These are phyloP conservation scores for Synergus itoensis DNA, from an alignment of 2,888 invertebrate species.

Conservation along the genomic window DNA sequence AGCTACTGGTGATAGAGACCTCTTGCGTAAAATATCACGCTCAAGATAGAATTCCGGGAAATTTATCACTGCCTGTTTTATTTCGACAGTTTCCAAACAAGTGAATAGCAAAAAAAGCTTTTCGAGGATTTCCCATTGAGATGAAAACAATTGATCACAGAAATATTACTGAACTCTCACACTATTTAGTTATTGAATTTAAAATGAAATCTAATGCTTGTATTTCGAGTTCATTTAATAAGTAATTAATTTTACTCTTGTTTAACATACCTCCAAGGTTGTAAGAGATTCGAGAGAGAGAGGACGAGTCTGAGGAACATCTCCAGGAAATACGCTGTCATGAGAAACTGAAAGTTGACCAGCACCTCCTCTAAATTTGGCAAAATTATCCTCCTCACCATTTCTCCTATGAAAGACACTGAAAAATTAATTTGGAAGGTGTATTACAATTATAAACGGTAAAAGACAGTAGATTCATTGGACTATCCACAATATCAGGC, in stretches of 20 bases:
- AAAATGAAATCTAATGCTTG: background rate
- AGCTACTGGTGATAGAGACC: conserved; percentile 31
- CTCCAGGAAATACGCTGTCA: conserved; percentile 94
- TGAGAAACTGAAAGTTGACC: conserved; percentile 90
- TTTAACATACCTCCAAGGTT: conserved; percentile 71
- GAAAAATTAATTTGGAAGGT: conserved; percentile 53
- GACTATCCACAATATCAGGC: background rate
- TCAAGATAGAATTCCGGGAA: conserved; percentile 24
- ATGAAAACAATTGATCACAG: no score
- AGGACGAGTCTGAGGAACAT: conserved; percentile 76
- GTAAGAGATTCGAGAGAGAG: conserved; percentile 72
- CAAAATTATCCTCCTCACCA: conserved; percentile 69
- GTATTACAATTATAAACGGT: background rate
- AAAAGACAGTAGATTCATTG: background rate
- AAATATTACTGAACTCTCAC: background rate
- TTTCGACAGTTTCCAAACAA: conserved; percentile 23
- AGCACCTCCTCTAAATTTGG: conserved; percentile 75
- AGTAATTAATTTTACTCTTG: background rate
- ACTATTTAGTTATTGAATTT: background rate
- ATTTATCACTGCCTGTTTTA: conserved; percentile 18
- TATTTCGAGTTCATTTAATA: background rate
- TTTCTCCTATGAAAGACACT: conserved; percentile 70
- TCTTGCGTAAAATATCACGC: conserved; percentile 11
- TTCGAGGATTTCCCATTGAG: background rate
- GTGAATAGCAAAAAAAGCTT: background rate